Evolutionary conservation across 2,113 vertebrate species (phyloP).

Genomic region (Anhinga rufa): DNA sequence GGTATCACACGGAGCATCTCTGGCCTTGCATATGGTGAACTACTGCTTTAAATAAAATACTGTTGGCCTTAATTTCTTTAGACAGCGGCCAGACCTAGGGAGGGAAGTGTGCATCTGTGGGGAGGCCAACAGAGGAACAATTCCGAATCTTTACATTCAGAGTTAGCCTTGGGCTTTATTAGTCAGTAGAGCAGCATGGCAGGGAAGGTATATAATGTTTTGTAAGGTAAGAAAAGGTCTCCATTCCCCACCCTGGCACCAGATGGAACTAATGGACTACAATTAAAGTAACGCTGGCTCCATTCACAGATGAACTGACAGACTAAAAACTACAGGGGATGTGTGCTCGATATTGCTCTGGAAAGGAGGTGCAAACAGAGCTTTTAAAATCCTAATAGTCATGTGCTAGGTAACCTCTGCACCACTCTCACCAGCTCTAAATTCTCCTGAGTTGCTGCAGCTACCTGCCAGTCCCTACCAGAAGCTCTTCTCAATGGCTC

Average conservation of each 20-base stretch:
- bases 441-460: neutral
- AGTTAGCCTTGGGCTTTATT: neutral
- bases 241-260: neutral
- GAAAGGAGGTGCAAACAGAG: neutral
- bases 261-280: conserved; percentile 19
- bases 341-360: neutral
- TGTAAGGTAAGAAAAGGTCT: conserved; percentile 9
- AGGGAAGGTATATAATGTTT: neutral
- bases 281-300: neutral
- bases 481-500: neutral
- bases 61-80: conserved; percentile 17
- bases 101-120: neutral
- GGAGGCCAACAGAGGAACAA: neutral
- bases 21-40: neutral
- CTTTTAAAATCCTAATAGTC: neutral
- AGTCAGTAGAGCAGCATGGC: neutral
- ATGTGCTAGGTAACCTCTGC: neutral
- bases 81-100: neutral
- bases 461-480: neutral
- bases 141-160: neutral
- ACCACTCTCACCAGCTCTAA: neutral
- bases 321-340: neutral
- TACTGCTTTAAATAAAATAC: conserved; percentile 25
- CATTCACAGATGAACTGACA: neutral
- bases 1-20: conserved; percentile 8